Percentiles rank a stretch among this genome's conserved stretches.
Conservation (phyloP, 1,140 invertebrate genomes). For the Nasonia giraulti region DNA sequence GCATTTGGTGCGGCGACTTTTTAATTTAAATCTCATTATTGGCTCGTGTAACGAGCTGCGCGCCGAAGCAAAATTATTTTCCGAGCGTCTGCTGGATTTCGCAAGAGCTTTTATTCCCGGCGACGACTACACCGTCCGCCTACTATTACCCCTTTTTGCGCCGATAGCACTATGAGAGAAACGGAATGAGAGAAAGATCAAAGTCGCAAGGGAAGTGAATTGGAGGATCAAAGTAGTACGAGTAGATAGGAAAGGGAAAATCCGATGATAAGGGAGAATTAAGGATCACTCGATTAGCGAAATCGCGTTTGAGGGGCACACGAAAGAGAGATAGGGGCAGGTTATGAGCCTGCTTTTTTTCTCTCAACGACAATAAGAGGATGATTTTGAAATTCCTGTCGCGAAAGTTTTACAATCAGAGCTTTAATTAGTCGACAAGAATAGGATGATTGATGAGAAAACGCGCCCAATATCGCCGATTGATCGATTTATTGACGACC, state of each 20-base stretch:
- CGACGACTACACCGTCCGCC: not conserved
- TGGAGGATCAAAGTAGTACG: conserved; percentile 5
- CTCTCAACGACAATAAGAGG: not conserved
- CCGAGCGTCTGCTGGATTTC: not conserved
- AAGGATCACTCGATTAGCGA: conserved; percentile 21
- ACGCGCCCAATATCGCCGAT: too few relatives aligned
- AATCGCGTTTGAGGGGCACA: not conserved
- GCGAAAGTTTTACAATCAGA: too few relatives aligned
- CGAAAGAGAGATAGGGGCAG: not conserved
- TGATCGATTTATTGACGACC: not conserved
- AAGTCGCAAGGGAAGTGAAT: not conserved
- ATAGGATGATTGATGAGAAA: not conserved
- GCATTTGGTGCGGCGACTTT: not conserved
- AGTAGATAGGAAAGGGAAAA: not conserved
- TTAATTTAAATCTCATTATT: conserved; percentile 33
- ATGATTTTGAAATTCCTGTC: too few relatives aligned
- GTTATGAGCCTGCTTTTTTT: not conserved
- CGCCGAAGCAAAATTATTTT: not conserved
- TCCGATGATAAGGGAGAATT: conserved; percentile 31
- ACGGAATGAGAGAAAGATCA: not conserved
- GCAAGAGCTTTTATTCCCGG: not conserved
- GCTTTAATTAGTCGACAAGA: too few relatives aligned
- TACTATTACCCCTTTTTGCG: not conserved
- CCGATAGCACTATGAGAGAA: not conserved
- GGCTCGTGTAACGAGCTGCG: not conserved